Base-by-base conservation (phyloP, 1,140 invertebrate genomes). In the Chrysomallon squamiferum region DNA sequence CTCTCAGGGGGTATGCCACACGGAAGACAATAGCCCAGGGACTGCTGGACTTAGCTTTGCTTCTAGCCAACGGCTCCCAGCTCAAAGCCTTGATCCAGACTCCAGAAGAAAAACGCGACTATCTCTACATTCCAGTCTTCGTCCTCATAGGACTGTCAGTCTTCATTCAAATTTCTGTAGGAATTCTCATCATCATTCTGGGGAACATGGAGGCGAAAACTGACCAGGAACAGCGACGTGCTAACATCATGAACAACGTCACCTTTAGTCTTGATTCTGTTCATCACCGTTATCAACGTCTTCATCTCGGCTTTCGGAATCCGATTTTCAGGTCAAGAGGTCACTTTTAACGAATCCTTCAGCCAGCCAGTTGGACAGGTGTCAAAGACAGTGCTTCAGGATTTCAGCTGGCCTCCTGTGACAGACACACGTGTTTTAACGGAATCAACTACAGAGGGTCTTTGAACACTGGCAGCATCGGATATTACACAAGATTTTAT, bases 1-100 rank as follows among this genome's bases (percentile, higher is more conserved):
- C 38, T 22, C 27, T 15, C 1, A 15, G 32, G 20, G 38, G 30
- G 6, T 59, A 59, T 29, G 41, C 58, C 13, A 38, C 35, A 9
- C n/a, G 58, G 15, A 59, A 59, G 38, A 59, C 58, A 9, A 45
- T 72, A 29, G 63, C 70, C 0, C 59, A 72, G 33, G 70, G 70
- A n/a, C 25, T 72, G 56, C 54, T 72, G 62, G 70, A 72, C 61
- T 62, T 68, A 18, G 70, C 70, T 29, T 11, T 59, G 20, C 35
- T 59, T 3, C n/a, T 68, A 47, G 59, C 70, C 30, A 72, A 72
- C 52, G 70, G 66, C 35, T 68, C 66, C 32, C 70, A 72, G 20
- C 65, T 72, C 18, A 59, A 59, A 22, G 58, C 58, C 13, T 45
- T 59, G 38, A 35, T 59, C 32, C 32, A 59, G 32, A 38, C 35